phyloP scores from a whole-genome alignment of 23 tunicate species.

The Clavelina lepadiformis region DNA sequence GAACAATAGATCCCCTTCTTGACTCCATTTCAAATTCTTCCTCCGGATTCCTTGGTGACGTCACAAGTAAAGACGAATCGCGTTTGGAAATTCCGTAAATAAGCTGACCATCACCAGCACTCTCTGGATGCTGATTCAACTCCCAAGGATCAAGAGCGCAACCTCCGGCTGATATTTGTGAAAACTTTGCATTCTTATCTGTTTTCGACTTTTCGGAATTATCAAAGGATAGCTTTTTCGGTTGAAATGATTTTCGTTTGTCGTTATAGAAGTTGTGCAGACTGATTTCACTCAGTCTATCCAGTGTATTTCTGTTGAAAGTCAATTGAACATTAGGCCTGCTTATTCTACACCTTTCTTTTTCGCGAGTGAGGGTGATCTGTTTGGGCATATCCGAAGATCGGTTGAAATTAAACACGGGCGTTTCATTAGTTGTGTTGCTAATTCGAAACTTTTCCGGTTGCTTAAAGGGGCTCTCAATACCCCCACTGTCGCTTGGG shows the following conservation, averaged over 20 bases:
- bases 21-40: conserved; percentile 93
- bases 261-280: conserved; percentile 29
- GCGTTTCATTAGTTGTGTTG: too few relatives aligned
- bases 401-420: too few relatives aligned
- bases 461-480: background rate
- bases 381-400: conserved; percentile 18
- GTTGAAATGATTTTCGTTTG: conserved; percentile 7
- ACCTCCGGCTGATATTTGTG: conserved; percentile 14
- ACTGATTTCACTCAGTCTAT: conserved; percentile 46
- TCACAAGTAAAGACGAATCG: conserved; percentile 40
- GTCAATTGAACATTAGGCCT: conserved; percentile 9
- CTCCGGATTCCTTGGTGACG: conserved; percentile 54
- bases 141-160: conserved; percentile 40
- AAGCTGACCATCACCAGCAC: conserved; percentile 4
- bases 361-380: conserved; percentile 6
- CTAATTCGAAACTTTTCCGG: background rate
- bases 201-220: conserved; percentile 2
- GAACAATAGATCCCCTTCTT: conserved; percentile 50
- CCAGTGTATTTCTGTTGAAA: conserved; percentile 19
- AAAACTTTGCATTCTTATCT: background rate
- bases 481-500: too few relatives aligned
- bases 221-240: background rate
- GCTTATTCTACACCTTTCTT: conserved; percentile 14
- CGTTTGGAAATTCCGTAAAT: conserved; percentile 40
- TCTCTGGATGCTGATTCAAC: conserved; percentile 8